These are phyloP conservation scores for Grapholita molesta DNA, from an alignment of 1,140 invertebrate genomes.

Conservation along the genomic window DNA sequence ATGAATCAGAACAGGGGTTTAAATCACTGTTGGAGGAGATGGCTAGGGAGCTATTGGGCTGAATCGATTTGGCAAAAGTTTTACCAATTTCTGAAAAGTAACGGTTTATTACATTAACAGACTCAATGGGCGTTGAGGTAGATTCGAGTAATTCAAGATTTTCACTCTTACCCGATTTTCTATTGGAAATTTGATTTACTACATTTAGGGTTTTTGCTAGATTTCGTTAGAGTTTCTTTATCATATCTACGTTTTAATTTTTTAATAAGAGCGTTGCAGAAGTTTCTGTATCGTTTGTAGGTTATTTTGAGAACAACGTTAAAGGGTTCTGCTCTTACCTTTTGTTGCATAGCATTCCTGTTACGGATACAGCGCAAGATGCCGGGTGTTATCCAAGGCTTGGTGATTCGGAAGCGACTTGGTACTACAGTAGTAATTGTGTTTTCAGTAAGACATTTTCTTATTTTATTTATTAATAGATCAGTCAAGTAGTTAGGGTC, in stretches of 20 bases:
- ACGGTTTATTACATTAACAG: neutral
- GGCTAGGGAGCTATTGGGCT: neutral
- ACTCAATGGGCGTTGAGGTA: neutral
- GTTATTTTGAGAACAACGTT: neutral
- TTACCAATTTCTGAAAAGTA: neutral
- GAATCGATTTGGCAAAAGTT: neutral
- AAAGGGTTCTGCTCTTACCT: neutral
- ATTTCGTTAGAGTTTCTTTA: neutral
- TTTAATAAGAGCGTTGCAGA: conserved; percentile 3
- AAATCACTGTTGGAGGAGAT: neutral
- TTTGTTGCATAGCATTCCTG: conserved; percentile 6
- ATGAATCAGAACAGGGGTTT: neutral
- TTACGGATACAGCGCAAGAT: neutral
- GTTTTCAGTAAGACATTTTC: neutral
- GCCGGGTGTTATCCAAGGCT: neutral
- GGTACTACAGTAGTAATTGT: neutral
- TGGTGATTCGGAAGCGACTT: neutral
- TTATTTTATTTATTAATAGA: neutral
- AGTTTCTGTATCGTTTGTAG: conserved; percentile 15
- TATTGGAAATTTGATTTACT: neutral
- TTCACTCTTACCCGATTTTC: neutral
- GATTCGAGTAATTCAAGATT: neutral
- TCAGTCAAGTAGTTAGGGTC: neutral
- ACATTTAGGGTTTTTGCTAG: neutral
- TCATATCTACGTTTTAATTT: conserved; percentile 6